Evolutionary conservation across 2,113 vertebrate genomes (phyloP), one percentile per base, ranked within the genome.

Genomic region (Rhynchomys soricoides): DNA sequence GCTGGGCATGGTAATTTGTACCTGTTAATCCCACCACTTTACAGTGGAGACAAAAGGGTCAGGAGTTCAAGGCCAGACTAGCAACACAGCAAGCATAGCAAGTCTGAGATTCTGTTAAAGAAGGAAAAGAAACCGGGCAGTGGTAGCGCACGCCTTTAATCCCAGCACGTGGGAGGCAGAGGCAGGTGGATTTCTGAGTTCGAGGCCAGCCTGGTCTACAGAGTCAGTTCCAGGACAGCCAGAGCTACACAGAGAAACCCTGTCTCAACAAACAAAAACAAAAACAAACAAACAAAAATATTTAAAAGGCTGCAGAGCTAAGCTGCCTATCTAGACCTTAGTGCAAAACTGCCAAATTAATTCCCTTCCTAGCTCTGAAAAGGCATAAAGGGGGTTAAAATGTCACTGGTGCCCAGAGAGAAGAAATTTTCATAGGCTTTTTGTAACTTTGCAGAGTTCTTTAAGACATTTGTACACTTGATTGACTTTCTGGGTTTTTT

Each of bases 381-480:
- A 98, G 97, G 96, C 98, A 99, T 82, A 99, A 98, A 98, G 98
- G 99, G 99, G 96, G 99, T 98, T 59, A 99, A 99, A 94, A 99
- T 98, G 97, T 98, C 98, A 93, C 98, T 98, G 98, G 99, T 94
- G 52, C 31, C 21, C 77, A 79, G 98, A 99, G 99, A 99, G 98
- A 99, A 99, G 98, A 99, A 99, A 97, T 98, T 99, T 94, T 97
- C 99, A 99, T 99, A 99, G 99, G 99, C 95, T 99, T 98, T 97
- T 99, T 99, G 99, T 99, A 98, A 99, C 89, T 62, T 62, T 59
- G 45, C 64, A 93, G 2, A 48, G 75, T 95, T 90, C 92, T 31
- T 92, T 86, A 83, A 74, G 92, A 89, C 5, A 7, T 48, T 70
- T 37, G 55, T 82, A 81, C 31, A 74, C 22, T 55, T 19, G 55